These are phyloP conservation scores for Platycercus adscitus DNA, from an alignment of 2,113 vertebrate species.

Conservation along the genomic window DNA sequence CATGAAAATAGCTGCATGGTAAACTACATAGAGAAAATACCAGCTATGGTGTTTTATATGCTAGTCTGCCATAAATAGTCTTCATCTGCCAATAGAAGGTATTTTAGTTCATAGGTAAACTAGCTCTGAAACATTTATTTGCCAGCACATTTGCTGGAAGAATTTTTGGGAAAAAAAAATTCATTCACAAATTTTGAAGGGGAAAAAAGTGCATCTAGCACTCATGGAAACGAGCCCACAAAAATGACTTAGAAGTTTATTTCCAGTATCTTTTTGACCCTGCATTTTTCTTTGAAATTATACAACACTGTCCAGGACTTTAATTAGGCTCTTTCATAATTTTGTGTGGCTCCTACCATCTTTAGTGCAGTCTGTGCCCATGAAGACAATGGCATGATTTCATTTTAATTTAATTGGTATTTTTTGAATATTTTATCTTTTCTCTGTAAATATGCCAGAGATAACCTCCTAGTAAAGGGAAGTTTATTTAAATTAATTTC, in stretches of 20 bases:
- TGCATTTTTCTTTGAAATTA: background rate
- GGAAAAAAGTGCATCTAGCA: background rate
- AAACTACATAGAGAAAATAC: background rate
- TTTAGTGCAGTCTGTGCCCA: background rate
- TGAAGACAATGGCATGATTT: background rate
- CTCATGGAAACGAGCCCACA: background rate
- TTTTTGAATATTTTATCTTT: background rate
- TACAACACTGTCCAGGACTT: accelerated
- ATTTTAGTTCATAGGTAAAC: background rate
- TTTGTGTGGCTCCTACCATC: background rate
- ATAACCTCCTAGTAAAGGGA: background rate
- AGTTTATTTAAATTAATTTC: background rate
- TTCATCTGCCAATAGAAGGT: background rate
- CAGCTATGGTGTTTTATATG: background rate
- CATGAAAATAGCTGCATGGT: background rate
- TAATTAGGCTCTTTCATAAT: background rate
- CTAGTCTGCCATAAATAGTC: background rate
- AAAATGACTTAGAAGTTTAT: background rate
- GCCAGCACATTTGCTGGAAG: background rate
- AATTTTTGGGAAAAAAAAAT: background rate
- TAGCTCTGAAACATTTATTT: background rate
- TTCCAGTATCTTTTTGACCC: background rate
- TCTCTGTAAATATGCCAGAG: background rate
- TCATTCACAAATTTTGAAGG: background rate
- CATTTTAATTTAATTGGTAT: background rate